Evolutionary conservation across 2,113 vertebrate genomes (phyloP).

Genomic region (Catharus fuscescens): DNA sequence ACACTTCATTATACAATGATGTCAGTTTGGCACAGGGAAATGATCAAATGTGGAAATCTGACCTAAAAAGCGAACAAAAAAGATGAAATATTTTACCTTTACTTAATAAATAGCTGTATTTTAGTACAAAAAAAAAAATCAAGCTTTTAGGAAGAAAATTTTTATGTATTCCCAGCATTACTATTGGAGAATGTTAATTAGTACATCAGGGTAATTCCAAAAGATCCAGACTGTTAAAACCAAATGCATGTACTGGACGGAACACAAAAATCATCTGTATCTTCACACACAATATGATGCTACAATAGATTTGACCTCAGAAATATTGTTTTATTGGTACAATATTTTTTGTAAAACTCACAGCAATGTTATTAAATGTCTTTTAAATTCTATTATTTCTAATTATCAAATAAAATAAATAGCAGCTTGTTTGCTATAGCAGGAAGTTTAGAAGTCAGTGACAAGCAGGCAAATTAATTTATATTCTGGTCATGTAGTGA

Average conservation of each 20-base stretch:
- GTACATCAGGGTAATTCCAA: background rate
- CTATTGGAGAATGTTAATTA: background rate
- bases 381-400: background rate
- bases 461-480: background rate
- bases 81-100: conserved; percentile 1
- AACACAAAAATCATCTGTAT: background rate
- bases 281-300: background rate
- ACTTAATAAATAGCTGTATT: conserved; percentile 4
- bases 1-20: conserved; percentile 38
- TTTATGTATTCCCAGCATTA: background rate
- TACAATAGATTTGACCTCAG: background rate
- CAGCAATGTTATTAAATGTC: background rate
- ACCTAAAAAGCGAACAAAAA: conserved; percentile 18
- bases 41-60: background rate
- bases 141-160: background rate
- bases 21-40: background rate
- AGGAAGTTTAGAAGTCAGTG: background rate
- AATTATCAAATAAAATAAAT: background rate
- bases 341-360: background rate
- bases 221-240: background rate
- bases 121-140: background rate
- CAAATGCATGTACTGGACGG: background rate
- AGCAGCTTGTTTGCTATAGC: background rate
- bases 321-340: background rate
- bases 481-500: background rate